A percentile compares a stretch with the other conserved stretches of the same genome.
Conservation (phyloP, 2,113 vertebrate species). For the Paramormyrops kingsleyae region DNA sequence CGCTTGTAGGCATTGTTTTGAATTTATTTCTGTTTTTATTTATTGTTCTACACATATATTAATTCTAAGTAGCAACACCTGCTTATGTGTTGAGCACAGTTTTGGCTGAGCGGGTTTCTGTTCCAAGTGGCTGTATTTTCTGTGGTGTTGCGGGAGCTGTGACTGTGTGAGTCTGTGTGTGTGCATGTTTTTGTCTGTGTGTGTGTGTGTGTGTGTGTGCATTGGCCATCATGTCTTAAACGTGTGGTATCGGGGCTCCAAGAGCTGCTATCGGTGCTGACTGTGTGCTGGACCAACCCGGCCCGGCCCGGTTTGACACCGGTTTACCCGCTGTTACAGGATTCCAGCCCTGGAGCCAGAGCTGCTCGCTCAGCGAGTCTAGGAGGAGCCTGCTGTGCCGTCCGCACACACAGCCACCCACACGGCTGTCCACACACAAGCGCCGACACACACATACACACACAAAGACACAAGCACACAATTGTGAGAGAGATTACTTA, state of each 20-base stretch:
- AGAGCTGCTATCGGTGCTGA: background rate
- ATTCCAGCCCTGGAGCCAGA: slow-evolving; percentile 34
- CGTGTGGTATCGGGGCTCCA: background rate
- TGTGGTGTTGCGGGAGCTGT: background rate
- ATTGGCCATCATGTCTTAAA: background rate
- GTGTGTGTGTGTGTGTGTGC: background rate
- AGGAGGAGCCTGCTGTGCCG: slow-evolving; percentile 24
- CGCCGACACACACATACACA: background rate
- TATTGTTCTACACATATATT: background rate
- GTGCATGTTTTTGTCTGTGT: background rate
- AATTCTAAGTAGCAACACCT: background rate
- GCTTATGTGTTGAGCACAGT: background rate
- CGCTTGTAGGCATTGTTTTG: background rate
- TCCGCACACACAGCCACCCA: background rate
- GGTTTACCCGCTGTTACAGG: slow-evolving; percentile 32
- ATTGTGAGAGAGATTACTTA: background rate
- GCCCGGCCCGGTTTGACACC: background rate
- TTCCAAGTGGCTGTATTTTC: background rate
- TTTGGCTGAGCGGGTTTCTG: background rate
- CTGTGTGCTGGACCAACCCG: background rate
- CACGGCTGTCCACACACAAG: background rate
- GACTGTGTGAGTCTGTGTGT: background rate
- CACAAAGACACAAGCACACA: background rate
- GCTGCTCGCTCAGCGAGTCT: slow-evolving; percentile 33
- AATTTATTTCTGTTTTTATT: background rate